Base-by-base conservation (phyloP, 2,113 vertebrate species). In the Anolis sagrei region DNA sequence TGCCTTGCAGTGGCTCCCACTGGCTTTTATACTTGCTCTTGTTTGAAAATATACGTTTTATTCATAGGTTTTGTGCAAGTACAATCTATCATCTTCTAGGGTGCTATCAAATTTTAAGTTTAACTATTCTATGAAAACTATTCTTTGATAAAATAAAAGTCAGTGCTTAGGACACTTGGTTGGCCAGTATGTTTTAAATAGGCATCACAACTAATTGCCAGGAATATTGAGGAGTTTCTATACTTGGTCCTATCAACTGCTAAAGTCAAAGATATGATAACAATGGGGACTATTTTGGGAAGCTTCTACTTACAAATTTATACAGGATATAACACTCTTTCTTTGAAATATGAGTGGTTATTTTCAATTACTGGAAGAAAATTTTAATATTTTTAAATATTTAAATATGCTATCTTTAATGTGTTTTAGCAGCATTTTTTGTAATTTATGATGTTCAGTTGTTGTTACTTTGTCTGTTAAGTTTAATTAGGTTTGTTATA, bases 211-310 rank as follows among this genome's bases (percentile, higher is more conserved):
- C 58, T 74, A 83, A 83, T 83, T 74, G 70, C 51, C 14, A 5
- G 23, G 69, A 81, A 82, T 82, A 72, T 70, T 34, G 21, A 72
- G 68, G 69, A 34, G 48, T n/a, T 82, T 27, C 51, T 82, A 73
- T 51, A n/a, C 25, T 18, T 36, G 51, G 32, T 74, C 51, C 81
- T 73, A 82, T 82, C 74, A 74, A 82, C 69, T 74, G 69, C 36
- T 62, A 61, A n/a, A 79, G 54, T 62, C 21, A 79, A 62, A 34
- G 54, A 23, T 8, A 5, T 25, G 7, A 73, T 58, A 82, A 82
- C 68, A 73, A 39, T 21, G 81, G 14, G 34, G 58, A 11, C 48
- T 82, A 44, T 82, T 82, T 14, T 51, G 74, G 69, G 69, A 74
- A n/a, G 9, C 39, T 25, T 36, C 51, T 44, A 82, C 61, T 61